Base-by-base conservation (phyloP, 2,888 invertebrate species). In the Tenthredo amoena region DNA sequence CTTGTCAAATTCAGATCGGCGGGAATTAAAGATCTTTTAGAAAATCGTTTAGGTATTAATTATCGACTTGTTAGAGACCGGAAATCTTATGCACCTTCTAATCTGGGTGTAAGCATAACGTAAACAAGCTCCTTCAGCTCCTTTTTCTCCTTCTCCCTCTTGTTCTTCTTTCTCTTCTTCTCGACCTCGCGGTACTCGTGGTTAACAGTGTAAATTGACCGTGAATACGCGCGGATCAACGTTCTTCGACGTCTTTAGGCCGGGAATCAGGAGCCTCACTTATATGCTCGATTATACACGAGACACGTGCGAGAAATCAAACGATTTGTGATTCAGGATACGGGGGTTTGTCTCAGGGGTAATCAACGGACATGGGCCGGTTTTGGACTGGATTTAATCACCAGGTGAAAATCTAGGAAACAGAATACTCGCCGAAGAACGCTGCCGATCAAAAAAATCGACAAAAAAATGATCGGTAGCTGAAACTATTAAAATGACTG, bases 141-240 rank as follows among this genome's bases (percentile, higher is more conserved):
- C 62, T 6, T 21, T 7, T 26, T 18, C 6, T 84, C 86, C 87
- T 86, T 87, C 87, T 86, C 84, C 85, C 86, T 84, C 76, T 83
- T 74, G 84, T 86, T 79, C 58, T 76, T 84, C 81, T 43, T 74
- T 58, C 65, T 71, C 58, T 72, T 72, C 81, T 83, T 12, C 31
- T 68, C 34, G 68, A 68, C 68, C 31, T 34, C 68, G 68, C 68
- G 68, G 34, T 68, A 34, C 68, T 68, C 26, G 34, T 15, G 68
- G 72, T 43, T 74, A 74, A 74, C 72, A 43, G 72, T 74, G 72
- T 74, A 74, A 74, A 74, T 74, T 74, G 43, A 74, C 72, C 72
- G 40, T 74, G 72, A 74, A 74, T 74, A 74, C 21, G 15, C 72
- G 72, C 26, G 26, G 72, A 74, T 74, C 72, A 74, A 43, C 43